Percentiles rank a stretch among this genome's conserved stretches.
phyloP scores from a whole-genome alignment of 2,797 vertebrate species.

The Centropyge bicolor region DNA sequence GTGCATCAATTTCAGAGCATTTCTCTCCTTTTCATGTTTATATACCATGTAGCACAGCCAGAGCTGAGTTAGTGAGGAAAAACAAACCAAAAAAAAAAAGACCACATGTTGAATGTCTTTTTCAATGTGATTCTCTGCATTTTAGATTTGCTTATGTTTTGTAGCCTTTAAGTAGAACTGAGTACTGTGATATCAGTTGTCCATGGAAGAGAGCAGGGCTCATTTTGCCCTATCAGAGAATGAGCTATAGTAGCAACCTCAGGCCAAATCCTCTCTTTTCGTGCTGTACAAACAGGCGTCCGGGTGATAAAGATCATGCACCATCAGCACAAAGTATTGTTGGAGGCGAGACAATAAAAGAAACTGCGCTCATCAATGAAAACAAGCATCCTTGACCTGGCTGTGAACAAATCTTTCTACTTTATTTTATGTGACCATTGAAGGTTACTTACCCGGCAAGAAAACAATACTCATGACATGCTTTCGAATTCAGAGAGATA shows the following conservation, averaged over 20 bases:
- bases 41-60: constrained; percentile 71
- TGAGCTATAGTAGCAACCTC: constrained; percentile 80
- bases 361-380: constrained; percentile 81
- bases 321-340: constrained; percentile 87
- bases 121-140: constrained; percentile 77
- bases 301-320: constrained; percentile 83
- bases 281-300: constrained; percentile 82
- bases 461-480: constrained; percentile 45
- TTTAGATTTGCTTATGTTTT: constrained; percentile 69
- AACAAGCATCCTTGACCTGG: constrained; percentile 83
- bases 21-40: constrained; percentile 78
- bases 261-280: constrained; percentile 85
- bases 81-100: constrained; percentile 57
- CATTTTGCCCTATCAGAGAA: constrained; percentile 77
- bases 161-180: constrained; percentile 60
- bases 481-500: constrained; percentile 65
- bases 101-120: constrained; percentile 82
- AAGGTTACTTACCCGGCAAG: constrained; percentile 20
- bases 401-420: constrained; percentile 62
- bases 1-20: constrained; percentile 69
- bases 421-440: constrained; percentile 54
- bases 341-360: constrained; percentile 82
- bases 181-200: constrained; percentile 70
- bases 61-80: constrained; percentile 69
- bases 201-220: constrained; percentile 69